Evolutionary conservation across 2,888 invertebrate species (phyloP), one percentile per base, ranked within the genome.

Genomic region (Parthenolecanium corni): DNA sequence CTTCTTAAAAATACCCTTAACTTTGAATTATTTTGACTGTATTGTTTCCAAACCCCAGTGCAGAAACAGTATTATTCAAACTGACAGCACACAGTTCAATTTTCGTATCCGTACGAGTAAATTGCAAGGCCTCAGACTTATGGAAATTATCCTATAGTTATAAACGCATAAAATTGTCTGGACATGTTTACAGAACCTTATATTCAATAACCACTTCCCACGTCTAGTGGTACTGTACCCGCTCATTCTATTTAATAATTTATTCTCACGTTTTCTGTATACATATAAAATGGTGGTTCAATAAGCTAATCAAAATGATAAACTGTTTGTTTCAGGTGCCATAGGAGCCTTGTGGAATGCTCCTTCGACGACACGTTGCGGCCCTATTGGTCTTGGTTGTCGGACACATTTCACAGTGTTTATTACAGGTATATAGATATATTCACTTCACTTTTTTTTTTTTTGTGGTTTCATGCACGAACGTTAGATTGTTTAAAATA

Each of bases 281-380:
- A 31, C n/a, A n/a, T n/a, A 9, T 31, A 9, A 31, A 31, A 31
- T 31, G 31, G 31, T 31, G 31, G 31, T 31, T 31, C 31, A 31
- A 9, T 31, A 31, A 31, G 5, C 31, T 31, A 31, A 31, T 31
- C 31, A 31, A 31, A n/a, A 31, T 31, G 4, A 31, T 31, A 31
- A 31, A 31, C 9, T 31, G 31, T 31, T 4, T 31, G 31, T 57
- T 57, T n/a, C 18, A 57, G 57, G 57, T 57, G 57, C 57, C 57
- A 57, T 57, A 57, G 57, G 57, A 57, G 57, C 57, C 44, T 25
- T 57, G 57, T 57, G 57, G 57, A 57, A 57, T 57, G 57, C 57
- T 57, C 57, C 57, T 57, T 57, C 57, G 57, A 57, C 57, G 57
- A 57, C 57, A 46, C 57, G 57, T 44, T 25, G 18, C 46, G 57